Evolutionary conservation across 2,797 vertebrate genomes (phyloP).

Genomic region (Gadopsis marmoratus): DNA sequence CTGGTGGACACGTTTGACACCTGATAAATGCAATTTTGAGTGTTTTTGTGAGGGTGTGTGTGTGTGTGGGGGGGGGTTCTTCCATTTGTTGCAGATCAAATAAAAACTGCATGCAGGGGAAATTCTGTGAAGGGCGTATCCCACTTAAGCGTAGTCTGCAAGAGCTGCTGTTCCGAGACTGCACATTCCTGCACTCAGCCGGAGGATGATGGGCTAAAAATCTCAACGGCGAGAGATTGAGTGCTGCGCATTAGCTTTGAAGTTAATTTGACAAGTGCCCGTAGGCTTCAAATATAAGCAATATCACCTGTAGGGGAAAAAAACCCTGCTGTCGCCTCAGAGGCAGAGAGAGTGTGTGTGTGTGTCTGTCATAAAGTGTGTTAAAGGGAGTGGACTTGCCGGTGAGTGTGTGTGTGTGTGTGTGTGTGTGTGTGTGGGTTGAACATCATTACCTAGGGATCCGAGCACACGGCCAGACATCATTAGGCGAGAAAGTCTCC

Average conservation of each 20-base stretch:
- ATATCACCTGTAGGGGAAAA: slow-evolving; percentile 45
- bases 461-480: slow-evolving; percentile 63
- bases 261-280: slow-evolving; percentile 61
- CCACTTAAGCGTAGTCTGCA: slow-evolving; percentile 33
- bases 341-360: slow-evolving; percentile 16
- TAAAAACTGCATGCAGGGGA: background rate
- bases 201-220: slow-evolving; percentile 39
- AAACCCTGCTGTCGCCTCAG: slow-evolving; percentile 27
- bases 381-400: slow-evolving; percentile 34
- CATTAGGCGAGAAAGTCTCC: slow-evolving; percentile 68
- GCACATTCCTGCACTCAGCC: slow-evolving; percentile 33
- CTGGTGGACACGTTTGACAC: slow-evolving; percentile 40
- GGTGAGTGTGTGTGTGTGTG: slow-evolving; percentile 35
- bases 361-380: slow-evolving; percentile 11
- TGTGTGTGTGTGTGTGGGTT: slow-evolving; percentile 27
- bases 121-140: background rate
- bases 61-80: background rate
- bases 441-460: slow-evolving; percentile 71
- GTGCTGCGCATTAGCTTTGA: slow-evolving; percentile 50
- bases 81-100: slow-evolving; percentile 20
- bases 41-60: background rate
- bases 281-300: slow-evolving; percentile 37
- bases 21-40: slow-evolving; percentile 24
- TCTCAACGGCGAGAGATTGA: slow-evolving; percentile 34
- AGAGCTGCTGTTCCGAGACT: slow-evolving; percentile 34